Evolutionary conservation across 2,888 invertebrate genomes (phyloP).

Genomic region (Cantharis rustica): DNA sequence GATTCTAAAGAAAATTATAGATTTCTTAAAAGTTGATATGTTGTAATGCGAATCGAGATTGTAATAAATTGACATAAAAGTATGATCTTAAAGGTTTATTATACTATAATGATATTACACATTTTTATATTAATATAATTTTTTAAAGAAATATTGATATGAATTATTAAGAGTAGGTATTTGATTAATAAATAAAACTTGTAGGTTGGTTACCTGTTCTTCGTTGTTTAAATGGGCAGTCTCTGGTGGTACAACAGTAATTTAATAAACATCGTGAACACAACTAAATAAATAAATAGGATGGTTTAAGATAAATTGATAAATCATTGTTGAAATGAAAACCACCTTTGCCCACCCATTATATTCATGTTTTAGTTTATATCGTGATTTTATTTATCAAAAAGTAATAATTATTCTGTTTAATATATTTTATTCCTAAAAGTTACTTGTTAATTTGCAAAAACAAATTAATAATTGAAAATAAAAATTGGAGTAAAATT

Average conservation of each 20-base stretch:
- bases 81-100: background rate
- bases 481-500: background rate
- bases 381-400: conserved; percentile 29
- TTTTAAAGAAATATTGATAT: background rate
- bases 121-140: background rate
- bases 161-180: background rate
- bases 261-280: conserved; percentile 25
- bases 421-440: background rate
- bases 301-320: conserved; percentile 29
- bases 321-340: conserved; percentile 29
- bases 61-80: background rate
- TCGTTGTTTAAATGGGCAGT: conserved; percentile 26
- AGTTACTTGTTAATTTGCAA: background rate
- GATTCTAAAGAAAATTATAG: too few relatives aligned
- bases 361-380: conserved; percentile 27
- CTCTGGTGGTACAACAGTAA: conserved; percentile 22
- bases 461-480: background rate
- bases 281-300: conserved; percentile 30
- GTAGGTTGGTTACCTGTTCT: conserved; percentile 10
- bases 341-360: conserved; percentile 31
- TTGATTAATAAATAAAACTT: conserved; percentile 20
- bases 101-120: too few relatives aligned
- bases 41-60: background rate
- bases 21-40: background rate
- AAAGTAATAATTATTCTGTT: conserved; percentile 28